These are phyloP conservation scores for Amaurobius ferox DNA, from an alignment of 2,888 invertebrate genomes.

Conservation along the genomic window DNA sequence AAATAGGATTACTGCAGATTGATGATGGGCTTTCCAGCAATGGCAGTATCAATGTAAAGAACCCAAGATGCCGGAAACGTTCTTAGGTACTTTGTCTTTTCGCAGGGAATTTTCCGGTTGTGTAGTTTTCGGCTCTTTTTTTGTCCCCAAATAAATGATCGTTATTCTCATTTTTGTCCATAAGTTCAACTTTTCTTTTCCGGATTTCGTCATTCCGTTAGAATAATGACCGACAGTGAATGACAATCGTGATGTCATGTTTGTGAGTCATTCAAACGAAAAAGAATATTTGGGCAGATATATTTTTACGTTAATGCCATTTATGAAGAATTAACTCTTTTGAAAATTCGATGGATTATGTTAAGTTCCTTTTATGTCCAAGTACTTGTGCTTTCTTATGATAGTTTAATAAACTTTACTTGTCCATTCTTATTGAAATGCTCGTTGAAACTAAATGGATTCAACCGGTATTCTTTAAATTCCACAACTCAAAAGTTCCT, in stretches of 20 bases:
- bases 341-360: no score
- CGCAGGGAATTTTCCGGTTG: constrained; percentile 15
- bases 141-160: constrained; percentile 2
- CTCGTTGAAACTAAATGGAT: no score
- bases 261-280: no score
- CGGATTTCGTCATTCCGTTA: constrained; percentile 20
- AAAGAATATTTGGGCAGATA: no score
- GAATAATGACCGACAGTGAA: background rate
- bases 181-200: background rate
- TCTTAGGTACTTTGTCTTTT: background rate
- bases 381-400: no score
- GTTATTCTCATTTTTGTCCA: constrained; percentile 21
- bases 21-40: background rate
- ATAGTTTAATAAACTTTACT: no score
- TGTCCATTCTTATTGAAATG: no score
- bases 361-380: no score
- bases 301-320: no score
- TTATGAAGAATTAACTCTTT: no score
- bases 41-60: background rate
- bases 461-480: no score
- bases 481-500: no score
- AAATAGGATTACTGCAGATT: background rate
- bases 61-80: constrained; percentile 11
- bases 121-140: constrained; percentile 18
- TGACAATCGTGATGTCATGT: background rate